Evolutionary conservation across 2,888 invertebrate genomes (phyloP).

Genomic region (Melieria picta): DNA sequence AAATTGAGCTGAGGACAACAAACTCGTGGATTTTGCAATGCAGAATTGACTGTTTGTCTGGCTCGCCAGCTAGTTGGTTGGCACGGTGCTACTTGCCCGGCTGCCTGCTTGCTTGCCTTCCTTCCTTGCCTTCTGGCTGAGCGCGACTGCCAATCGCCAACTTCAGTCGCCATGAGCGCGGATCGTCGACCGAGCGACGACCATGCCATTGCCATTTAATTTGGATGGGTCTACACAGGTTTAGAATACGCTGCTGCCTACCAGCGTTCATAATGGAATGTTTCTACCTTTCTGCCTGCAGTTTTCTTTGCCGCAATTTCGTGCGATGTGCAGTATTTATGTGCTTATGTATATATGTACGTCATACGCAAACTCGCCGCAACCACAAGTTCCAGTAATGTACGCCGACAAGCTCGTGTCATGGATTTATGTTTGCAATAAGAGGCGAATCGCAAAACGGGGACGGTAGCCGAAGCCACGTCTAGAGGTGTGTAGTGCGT

Average conservation of each 20-base stretch:
- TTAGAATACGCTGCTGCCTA: constrained; percentile 16
- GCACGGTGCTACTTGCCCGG: not conserved
- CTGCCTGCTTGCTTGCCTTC: too few species aligned
- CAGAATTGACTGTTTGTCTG: not conserved
- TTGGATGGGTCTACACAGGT: constrained; percentile 18
- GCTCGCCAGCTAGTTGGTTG: not conserved
- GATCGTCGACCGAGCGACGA: not conserved
- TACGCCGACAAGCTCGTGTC: constrained; percentile 20
- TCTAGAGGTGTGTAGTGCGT: not conserved
- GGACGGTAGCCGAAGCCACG: not conserved
- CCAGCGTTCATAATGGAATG: constrained; percentile 22
- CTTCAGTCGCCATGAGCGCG: too few species aligned
- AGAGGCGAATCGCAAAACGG: not conserved
- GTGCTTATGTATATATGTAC: constrained; percentile 8
- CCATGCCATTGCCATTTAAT: constrained; percentile 22
- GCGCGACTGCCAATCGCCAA: too few species aligned
- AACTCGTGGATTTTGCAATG: constrained; percentile 19
- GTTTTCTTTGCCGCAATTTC: too few species aligned
- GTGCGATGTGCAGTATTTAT: not conserved
- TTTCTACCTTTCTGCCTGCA: constrained; percentile 10
- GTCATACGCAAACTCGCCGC: not conserved
- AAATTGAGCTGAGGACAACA: constrained; percentile 18
- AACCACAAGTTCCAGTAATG: constrained; percentile 28
- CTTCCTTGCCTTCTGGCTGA: too few species aligned
- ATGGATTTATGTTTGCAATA: constrained; percentile 23